Evolutionary conservation across 2,113 vertebrate genomes (phyloP).

Genomic region (Hiodon alosoides): DNA sequence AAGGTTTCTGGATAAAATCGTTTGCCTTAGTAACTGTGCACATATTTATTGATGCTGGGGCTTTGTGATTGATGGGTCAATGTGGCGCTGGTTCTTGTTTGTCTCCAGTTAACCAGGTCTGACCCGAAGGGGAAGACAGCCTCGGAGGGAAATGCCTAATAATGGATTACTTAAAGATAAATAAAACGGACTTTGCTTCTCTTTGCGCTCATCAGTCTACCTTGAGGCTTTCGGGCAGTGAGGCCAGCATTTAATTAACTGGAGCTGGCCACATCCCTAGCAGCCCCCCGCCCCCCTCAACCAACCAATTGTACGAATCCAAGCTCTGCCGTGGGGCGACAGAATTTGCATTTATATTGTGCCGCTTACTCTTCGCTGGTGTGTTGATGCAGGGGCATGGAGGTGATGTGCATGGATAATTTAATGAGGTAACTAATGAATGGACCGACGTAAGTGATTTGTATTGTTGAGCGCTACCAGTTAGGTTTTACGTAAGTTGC

Average conservation of each 20-base stretch:
- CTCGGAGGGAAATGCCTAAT: not conserved
- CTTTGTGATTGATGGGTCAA: conserved; percentile 45
- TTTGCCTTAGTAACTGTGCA: not conserved
- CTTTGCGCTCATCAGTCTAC: conserved; percentile 38
- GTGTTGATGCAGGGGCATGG: conserved; percentile 22
- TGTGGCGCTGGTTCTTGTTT: conserved; percentile 40
- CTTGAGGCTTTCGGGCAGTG: not conserved
- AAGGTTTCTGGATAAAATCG: not conserved
- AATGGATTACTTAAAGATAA: not conserved
- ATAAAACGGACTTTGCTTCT: conserved; percentile 20
- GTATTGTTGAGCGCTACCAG: conserved; percentile 25
- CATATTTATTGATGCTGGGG: conserved; percentile 40
- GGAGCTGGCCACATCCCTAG: conserved; percentile 19
- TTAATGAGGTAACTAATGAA: conserved; percentile 43
- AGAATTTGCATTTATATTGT: conserved; percentile 60
- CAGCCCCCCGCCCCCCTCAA: conserved; percentile 31
- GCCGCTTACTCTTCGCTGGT: not conserved
- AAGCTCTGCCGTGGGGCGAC: conserved; percentile 23
- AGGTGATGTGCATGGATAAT: conserved; percentile 34
- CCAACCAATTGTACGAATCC: conserved; percentile 32
- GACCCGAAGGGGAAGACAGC: not conserved
- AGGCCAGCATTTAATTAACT: conserved; percentile 12
- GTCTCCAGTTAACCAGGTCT: conserved; percentile 28
- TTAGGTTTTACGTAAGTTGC: not conserved
- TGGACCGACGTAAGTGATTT: conserved; percentile 27